Evolutionary conservation across 1,140 invertebrate genomes (phyloP).

Genomic region (Pseudomyrmex sp.): DNA sequence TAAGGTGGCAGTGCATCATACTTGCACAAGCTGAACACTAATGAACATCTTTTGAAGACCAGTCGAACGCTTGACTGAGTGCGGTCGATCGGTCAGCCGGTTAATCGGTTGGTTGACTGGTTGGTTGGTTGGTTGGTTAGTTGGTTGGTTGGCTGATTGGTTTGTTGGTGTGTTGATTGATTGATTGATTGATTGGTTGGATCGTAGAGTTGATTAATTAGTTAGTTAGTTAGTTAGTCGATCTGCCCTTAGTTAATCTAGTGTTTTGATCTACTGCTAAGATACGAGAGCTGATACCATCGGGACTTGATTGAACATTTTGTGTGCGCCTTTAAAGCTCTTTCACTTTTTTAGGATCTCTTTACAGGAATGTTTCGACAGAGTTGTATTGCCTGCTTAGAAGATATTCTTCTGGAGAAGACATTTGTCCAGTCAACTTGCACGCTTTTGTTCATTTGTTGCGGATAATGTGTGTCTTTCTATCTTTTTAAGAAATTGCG

Average conservation of each 20-base stretch:
- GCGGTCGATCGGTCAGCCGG: constrained; percentile 48
- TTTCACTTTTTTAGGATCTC: constrained; percentile 22
- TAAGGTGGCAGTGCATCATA: constrained; percentile 72
- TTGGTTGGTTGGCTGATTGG: too few relatives aligned
- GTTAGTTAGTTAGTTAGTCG: constrained; percentile 23
- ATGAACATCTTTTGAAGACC: constrained; percentile 75
- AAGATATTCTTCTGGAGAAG: neutral
- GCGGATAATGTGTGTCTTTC: neutral
- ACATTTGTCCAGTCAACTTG: neutral
- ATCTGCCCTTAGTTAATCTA: constrained; percentile 22
- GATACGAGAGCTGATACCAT: constrained; percentile 23
- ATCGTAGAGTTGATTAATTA: too few relatives aligned
- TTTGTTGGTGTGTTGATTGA: too few relatives aligned
- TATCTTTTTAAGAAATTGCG: neutral
- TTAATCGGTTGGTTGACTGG: too few relatives aligned
- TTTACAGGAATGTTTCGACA: constrained; percentile 13
- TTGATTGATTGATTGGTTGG: neutral
- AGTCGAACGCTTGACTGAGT: constrained; percentile 24
- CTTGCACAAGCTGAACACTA: constrained; percentile 65
- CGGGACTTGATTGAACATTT: constrained; percentile 36
- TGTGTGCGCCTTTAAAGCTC: neutral
- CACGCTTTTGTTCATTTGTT: neutral
- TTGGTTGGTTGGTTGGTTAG: too few relatives aligned
- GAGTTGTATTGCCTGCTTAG: constrained; percentile 5
- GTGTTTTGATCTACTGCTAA: constrained; percentile 39